These are phyloP conservation scores for Scaptomyza graminum DNA, from an alignment of 1,140 invertebrate genomes.

Conservation along the genomic window DNA sequence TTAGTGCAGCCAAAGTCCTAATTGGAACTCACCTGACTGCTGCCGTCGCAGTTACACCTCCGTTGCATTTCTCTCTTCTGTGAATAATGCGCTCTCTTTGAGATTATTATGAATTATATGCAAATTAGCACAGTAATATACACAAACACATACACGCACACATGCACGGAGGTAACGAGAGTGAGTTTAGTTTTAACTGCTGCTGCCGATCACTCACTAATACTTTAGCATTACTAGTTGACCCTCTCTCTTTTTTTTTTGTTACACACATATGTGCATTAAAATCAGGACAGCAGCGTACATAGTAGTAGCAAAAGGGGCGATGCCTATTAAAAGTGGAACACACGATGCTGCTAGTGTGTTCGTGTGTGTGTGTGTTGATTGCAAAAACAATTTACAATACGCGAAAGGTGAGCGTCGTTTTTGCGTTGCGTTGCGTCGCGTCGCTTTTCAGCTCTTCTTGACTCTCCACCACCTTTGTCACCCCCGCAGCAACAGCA, in stretches of 20 bases:
- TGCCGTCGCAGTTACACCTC: slow-evolving; percentile 34
- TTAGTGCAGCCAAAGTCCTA: slow-evolving; percentile 26
- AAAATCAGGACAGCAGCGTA: slow-evolving; percentile 69
- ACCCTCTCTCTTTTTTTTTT: slow-evolving; percentile 4
- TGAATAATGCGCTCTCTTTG: slow-evolving; percentile 12
- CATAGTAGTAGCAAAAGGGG: slow-evolving; percentile 44
- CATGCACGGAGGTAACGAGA: neutral
- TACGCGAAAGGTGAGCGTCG: slow-evolving; percentile 58
- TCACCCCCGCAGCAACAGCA: slow-evolving; percentile 54
- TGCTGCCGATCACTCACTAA: slow-evolving; percentile 34
- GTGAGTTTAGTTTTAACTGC: slow-evolving; percentile 11
- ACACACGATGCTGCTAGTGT: slow-evolving; percentile 44
- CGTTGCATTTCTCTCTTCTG: slow-evolving; percentile 41
- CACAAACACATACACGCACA: neutral
- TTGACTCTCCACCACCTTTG: slow-evolving; percentile 54
- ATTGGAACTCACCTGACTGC: slow-evolving; percentile 53
- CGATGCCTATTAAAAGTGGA: slow-evolving; percentile 64
- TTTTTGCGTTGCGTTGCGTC: slow-evolving; percentile 28
- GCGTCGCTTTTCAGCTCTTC: slow-evolving; percentile 34
- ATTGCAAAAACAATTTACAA: slow-evolving; percentile 72
- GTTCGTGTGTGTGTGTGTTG: slow-evolving; percentile 15
- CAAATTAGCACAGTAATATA: slow-evolving; percentile 25
- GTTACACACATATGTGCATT: slow-evolving; percentile 6
- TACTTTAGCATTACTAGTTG: slow-evolving; percentile 31
- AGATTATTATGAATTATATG: slow-evolving; percentile 30